phyloP scores from a whole-genome alignment of 2,888 invertebrate genomes.

The Drymonia ruficornis region DNA sequence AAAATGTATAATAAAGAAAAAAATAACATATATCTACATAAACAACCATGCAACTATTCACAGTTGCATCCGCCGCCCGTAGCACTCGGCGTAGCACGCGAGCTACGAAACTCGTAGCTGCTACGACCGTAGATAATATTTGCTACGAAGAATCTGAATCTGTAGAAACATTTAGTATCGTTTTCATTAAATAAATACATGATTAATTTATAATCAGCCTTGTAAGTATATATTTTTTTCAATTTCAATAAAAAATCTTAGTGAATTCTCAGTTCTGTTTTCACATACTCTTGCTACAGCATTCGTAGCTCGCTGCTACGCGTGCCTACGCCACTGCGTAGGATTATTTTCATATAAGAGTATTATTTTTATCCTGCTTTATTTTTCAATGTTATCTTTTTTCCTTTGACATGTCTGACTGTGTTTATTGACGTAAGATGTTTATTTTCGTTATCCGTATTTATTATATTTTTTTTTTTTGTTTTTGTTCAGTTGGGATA shows the following conservation, averaged over 20 bases:
- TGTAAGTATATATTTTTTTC: no score
- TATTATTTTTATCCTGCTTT: constrained; percentile 27
- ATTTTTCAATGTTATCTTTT: constrained; percentile 25
- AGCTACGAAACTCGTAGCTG: constrained; percentile 49
- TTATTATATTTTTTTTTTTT: not conserved
- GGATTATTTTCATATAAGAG: constrained; percentile 25
- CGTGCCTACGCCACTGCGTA: constrained; percentile 22
- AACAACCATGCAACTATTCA: constrained; percentile 35
- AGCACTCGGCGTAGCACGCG: constrained; percentile 45
- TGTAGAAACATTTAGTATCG: not conserved
- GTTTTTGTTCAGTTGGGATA: no score
- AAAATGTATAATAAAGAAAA: constrained; percentile 12
- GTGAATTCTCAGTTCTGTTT: not conserved
- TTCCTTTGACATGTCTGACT: constrained; percentile 16
- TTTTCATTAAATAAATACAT: no score
- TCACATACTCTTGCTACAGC: constrained; percentile 25
- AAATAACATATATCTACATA: constrained; percentile 15
- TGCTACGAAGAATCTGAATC: not conserved
- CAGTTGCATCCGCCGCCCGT: constrained; percentile 48
- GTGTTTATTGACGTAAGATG: constrained; percentile 1
- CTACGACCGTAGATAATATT: constrained; percentile 31
- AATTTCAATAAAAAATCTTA: not conserved
- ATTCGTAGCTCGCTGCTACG: constrained; percentile 36
- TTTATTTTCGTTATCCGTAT: not conserved
- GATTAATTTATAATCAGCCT: no score